Evolutionary conservation across 92 coral and sea anemone genomes (phyloP).

Genomic region (Anthopleura xanthogrammica): DNA sequence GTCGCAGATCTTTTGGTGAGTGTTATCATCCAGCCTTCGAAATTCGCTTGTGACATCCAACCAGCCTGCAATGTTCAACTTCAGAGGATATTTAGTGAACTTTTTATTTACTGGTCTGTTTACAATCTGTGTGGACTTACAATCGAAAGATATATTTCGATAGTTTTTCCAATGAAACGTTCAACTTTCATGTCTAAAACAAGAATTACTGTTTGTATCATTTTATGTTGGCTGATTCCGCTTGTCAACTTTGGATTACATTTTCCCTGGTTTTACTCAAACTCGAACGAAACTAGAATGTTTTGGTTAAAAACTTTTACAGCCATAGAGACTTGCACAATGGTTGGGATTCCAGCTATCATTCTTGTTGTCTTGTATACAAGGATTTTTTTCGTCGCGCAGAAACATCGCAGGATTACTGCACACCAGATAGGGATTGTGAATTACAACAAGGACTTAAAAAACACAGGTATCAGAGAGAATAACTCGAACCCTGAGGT

Average conservation of each 20-base stretch:
- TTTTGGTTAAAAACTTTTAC: conserved; percentile 51
- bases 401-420: conserved; percentile 4
- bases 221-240: conserved; percentile 39
- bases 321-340: conserved; percentile 24
- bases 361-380: conserved; percentile 15
- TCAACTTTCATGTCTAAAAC: conserved; percentile 16
- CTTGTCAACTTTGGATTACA: conserved; percentile 41
- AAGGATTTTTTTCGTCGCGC: conserved; percentile 32
- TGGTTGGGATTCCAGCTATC: conserved; percentile 26
- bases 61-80: conserved; percentile 10
- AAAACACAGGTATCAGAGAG: not conserved
- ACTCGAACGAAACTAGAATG: conserved; percentile 21
- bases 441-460: conserved; percentile 3
- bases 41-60: conserved; percentile 15
- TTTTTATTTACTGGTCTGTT: conserved; percentile 47
- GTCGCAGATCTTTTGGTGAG: conserved; percentile 42
- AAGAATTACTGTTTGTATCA: conserved; percentile 9
- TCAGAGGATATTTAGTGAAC: conserved; percentile 32
- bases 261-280: conserved; percentile 51
- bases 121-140: conserved; percentile 61
- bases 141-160: conserved; percentile 49
- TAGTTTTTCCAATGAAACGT: conserved; percentile 45
- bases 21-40: conserved; percentile 17
- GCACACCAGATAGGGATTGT: conserved; percentile 14
- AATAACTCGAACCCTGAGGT: not conserved